phyloP scores from a whole-genome alignment of 1,140 invertebrate species.

The Tetragonula clypearis region DNA sequence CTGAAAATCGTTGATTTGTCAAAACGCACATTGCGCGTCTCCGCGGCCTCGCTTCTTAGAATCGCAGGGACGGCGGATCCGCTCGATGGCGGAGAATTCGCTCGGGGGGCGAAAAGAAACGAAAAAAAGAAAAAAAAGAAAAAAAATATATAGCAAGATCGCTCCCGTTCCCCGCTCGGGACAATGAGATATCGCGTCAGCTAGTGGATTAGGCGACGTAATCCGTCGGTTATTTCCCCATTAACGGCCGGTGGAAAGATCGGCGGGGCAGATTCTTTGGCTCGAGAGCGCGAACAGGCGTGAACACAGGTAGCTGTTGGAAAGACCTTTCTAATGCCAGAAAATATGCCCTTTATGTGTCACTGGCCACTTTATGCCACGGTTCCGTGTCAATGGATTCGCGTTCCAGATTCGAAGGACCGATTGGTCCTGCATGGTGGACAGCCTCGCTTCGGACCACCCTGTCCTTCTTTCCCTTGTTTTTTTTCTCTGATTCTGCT shows the following conservation, averaged over 20 bases:
- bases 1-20: too few relatives aligned
- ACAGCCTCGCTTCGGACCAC: neutral
- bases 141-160: neutral
- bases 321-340: constrained; percentile 71
- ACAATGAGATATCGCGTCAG: constrained; percentile 68
- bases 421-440: too few relatives aligned
- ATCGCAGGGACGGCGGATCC: neutral
- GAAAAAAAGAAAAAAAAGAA: neutral
- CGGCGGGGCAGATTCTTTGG: constrained; percentile 68
- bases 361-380: constrained; percentile 78
- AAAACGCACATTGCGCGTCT: too few relatives aligned
- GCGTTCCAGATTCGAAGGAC: neutral
- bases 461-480: neutral
- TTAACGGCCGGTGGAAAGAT: constrained; percentile 63
- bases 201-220: constrained; percentile 64
- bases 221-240: constrained; percentile 69
- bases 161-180: constrained; percentile 11
- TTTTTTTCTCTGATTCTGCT: neutral
- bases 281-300: constrained; percentile 68
- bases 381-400: constrained; percentile 61
- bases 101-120: constrained; percentile 8
- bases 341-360: constrained; percentile 82
- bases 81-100: too few relatives aligned
- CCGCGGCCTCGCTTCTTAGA: neutral
- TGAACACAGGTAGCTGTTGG: constrained; percentile 79